Evolutionary conservation across 2,888 invertebrate genomes (phyloP), one percentile per base, ranked within the genome.

Genomic region (Junonia oenone): DNA sequence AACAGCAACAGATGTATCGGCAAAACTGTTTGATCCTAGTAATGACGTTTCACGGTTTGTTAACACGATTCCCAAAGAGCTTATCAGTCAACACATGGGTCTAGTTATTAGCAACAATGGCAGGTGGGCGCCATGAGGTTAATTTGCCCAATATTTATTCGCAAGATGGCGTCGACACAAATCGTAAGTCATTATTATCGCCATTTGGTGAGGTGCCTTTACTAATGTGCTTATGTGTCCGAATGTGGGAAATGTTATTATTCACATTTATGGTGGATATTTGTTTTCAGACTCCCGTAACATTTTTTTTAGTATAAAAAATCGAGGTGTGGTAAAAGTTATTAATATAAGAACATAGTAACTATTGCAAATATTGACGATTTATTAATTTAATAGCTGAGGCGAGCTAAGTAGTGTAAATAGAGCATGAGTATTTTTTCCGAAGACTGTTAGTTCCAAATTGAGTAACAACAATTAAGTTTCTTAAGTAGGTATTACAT

Each of bases 141-240:
- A 87, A 89, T 88, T 88, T 81, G 83, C 70, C 75, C 83, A 83
- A 84, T 87, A 85, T 88, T 88, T 88, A 87, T 87, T 81, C 70
- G 81, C 88, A 83, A 82, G 67, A 82, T 82, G 84, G 80, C 78
- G 83, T 73, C 74, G 74, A 73, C 75, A 77, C 80, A 80, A 81
- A 83, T 80, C 73, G 78, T 76, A 68, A 73, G 72, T 77, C 80
- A 84, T 84, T 83, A 82, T 57, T 65, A 64, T 64, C 71, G 75
- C 76, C 83, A 81, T 85, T 86, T 83, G 84, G 76, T 67, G 76
- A 81, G 83, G 84, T 76, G 79, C 74, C 80, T 80, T 64, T 71
- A 63, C 71, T 84, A 76, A 83, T 82, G 77, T 64, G 68, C 62
- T 64, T 64, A 58, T 53, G 61, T 58, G 56, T 62, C 57, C 38